Evolutionary conservation across 2,113 vertebrate species (phyloP), one percentile per base, ranked within the genome.

Genomic region (Cepphus grylle): DNA sequence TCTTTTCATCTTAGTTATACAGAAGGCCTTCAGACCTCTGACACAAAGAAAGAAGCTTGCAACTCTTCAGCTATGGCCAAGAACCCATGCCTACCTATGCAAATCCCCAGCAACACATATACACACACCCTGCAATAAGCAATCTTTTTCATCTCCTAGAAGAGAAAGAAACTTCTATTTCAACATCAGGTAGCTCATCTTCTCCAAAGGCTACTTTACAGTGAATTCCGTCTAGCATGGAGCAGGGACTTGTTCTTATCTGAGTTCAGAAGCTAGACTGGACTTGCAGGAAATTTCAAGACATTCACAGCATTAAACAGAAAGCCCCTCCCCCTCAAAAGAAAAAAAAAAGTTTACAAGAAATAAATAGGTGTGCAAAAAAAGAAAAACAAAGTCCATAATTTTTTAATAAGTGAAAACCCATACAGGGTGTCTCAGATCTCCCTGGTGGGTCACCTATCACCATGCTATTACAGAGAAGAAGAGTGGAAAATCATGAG

Each of bases 301-400:
- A 16, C 15, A 5, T 32, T 61, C 6, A 5, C 3, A 3, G 30
- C 7, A 55, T 18, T 2, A 3, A 15, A 58, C 18, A 59, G 15
- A 5, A 83, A 45, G 5, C 2, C 8, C 4, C 5, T 2, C 12
- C 9, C 19, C 2, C 6, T 10, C 10, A 23, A 63, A 56, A 29
- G 2, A 21, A 19, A 29, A 16, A 21, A 56, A 26, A 56, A 32
- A 15, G n/a, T n/a, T 52, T 81, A 13, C 15, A 70, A 38, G 10
- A 72, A 65, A 52, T 52, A 52, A 58, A 77, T 4, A 58, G 9
- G 7, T 53, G 12, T 47, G 10, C 8, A 32, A 73, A 89, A 26
- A 20, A 72, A 52, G 40, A 55, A 72, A 47, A 61, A 36, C 10
- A 40, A 9, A 27, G 55, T 34, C 61, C 8, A 67, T 3, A 3